Evolutionary conservation across 2,888 invertebrate genomes (phyloP).

Genomic region (Venustoraphidia nigricollis): DNA sequence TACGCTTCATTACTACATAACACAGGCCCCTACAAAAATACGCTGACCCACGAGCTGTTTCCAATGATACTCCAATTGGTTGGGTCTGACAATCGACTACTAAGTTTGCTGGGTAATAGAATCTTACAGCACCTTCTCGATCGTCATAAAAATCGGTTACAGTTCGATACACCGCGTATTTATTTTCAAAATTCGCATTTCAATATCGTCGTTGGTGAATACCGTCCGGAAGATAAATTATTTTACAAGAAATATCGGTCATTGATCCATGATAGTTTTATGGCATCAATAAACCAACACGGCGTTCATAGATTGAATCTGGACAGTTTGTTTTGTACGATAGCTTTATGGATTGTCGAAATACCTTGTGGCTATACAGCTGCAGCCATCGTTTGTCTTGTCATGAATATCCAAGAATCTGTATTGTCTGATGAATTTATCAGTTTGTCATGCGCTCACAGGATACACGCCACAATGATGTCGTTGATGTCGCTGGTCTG

Average conservation of each 20-base stretch:
- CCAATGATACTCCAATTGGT: constrained; percentile 32
- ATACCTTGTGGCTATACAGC: constrained; percentile 46
- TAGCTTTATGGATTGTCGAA: constrained; percentile 39
- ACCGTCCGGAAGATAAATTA: constrained; percentile 29
- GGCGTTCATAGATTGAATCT: constrained; percentile 31
- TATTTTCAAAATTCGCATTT: constrained; percentile 29
- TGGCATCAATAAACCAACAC: constrained; percentile 31
- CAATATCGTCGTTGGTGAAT: constrained; percentile 26
- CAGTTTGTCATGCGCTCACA: constrained; percentile 26
- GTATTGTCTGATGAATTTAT: constrained; percentile 27
- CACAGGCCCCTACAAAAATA: constrained; percentile 26
- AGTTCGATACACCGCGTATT: constrained; percentile 35
- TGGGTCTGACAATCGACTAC: constrained; percentile 28
- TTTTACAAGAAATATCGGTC: constrained; percentile 35
- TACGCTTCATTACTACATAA: constrained; percentile 33
- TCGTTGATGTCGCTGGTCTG: constrained; percentile 44
- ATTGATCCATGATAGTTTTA: constrained; percentile 28
- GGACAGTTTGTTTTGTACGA: constrained; percentile 34
- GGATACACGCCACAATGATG: constrained; percentile 41
- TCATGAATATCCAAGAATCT: constrained; percentile 44
- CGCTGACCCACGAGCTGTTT: constrained; percentile 32
- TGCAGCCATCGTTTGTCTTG: constrained; percentile 37
- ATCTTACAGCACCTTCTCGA: constrained; percentile 39
- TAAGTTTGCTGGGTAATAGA: constrained; percentile 37
- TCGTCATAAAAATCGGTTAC: constrained; percentile 30